Evolutionary conservation across 1,140 invertebrate species (phyloP).

Genomic region (Drosophila subpulchrella): DNA sequence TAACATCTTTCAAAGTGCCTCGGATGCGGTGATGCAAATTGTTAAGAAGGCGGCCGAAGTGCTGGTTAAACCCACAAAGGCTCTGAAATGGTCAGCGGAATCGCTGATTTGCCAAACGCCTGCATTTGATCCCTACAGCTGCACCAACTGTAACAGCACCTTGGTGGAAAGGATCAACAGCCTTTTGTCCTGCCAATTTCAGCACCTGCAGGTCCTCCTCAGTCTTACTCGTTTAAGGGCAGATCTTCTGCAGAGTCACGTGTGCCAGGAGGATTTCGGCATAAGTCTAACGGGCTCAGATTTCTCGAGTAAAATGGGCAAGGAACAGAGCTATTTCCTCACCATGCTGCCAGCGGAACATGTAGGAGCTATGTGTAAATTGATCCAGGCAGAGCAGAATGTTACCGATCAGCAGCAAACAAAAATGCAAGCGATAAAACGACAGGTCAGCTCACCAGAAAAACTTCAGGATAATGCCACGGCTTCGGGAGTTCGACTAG

Average conservation of each 20-base stretch:
- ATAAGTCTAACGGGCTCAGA: constrained; percentile 27
- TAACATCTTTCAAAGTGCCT: constrained; percentile 93
- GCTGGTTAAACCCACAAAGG: constrained; percentile 88
- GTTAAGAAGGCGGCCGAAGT: constrained; percentile 95
- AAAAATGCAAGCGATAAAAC: constrained; percentile 3
- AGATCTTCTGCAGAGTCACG: constrained; percentile 61
- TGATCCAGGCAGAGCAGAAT: constrained; percentile 51
- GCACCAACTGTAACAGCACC: constrained; percentile 59
- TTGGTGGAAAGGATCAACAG: constrained; percentile 66
- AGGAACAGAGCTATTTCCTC: constrained; percentile 85
- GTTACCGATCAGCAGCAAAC: constrained; percentile 3
- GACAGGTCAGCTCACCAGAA: constrained; percentile 18
- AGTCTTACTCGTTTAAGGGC: constrained; percentile 42
- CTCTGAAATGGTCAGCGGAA: constrained; percentile 40
- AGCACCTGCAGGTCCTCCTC: constrained; percentile 62
- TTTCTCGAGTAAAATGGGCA: constrained; percentile 46
- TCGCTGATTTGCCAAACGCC: constrained; percentile 63
- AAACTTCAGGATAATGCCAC: constrained; percentile 40
- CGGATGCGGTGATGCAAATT: constrained; percentile 93
- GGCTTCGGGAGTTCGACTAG: constrained; percentile 14
- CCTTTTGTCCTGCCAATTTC: constrained; percentile 67
- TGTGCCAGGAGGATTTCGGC: constrained; percentile 63
- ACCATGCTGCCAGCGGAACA: constrained; percentile 88
- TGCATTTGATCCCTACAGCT: constrained; percentile 53
- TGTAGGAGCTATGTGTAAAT: constrained; percentile 89